Evolutionary conservation across 1,140 invertebrate genomes (phyloP).

Genomic region (Drosophila tsacasi): DNA sequence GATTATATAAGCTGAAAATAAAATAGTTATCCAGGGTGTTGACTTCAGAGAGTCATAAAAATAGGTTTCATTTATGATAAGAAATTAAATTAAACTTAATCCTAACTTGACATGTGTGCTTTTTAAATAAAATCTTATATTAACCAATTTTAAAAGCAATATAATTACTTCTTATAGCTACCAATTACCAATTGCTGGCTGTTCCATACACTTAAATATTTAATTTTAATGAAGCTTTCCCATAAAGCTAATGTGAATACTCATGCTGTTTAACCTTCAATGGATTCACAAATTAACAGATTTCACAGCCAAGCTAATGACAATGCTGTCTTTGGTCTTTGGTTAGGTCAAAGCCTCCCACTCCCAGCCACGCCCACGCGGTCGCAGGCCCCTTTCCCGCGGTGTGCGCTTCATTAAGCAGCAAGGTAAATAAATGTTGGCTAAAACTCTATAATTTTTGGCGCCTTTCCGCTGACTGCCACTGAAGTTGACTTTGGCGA

Average conservation of each 20-base stretch:
- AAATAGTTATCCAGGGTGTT: constrained; percentile 65
- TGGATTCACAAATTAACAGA: constrained; percentile 42
- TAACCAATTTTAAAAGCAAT: background rate
- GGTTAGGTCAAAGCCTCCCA: constrained; percentile 47
- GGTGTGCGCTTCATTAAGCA: constrained; percentile 63
- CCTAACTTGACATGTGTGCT: background rate
- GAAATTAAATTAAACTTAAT: too few relatives aligned
- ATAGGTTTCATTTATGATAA: constrained; percentile 22
- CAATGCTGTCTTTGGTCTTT: constrained; percentile 53
- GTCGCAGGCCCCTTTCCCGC: constrained; percentile 17
- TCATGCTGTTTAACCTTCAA: constrained; percentile 50
- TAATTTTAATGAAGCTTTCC: constrained; percentile 32
- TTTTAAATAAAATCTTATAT: background rate
- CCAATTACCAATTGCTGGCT: background rate
- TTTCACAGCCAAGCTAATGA: constrained; percentile 58
- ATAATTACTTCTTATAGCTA: background rate
- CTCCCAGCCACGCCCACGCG: constrained; percentile 43
- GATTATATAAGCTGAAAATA: constrained; percentile 64
- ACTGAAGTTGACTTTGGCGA: constrained; percentile 33
- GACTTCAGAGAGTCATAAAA: constrained; percentile 53
- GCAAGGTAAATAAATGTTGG: constrained; percentile 58
- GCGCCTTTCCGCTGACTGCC: constrained; percentile 64
- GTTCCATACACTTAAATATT: constrained; percentile 2
- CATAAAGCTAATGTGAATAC: constrained; percentile 35
- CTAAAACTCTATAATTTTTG: constrained; percentile 59